Evolutionary conservation across 2,888 invertebrate species (phyloP), one percentile per base, ranked within the genome.

Genomic region (Gortyna flavago): DNA sequence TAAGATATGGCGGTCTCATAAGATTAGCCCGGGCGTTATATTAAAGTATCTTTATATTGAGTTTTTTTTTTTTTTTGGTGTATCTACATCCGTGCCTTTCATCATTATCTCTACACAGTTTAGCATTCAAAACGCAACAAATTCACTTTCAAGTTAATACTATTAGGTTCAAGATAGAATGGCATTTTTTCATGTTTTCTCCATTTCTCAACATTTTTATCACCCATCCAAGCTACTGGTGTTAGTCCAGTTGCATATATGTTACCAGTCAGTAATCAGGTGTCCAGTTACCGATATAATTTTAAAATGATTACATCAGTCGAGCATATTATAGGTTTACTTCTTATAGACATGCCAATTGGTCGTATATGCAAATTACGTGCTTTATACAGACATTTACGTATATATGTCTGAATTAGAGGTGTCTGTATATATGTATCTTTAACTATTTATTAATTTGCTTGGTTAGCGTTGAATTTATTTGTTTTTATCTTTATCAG

Each of bases 281-380:
- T 84, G 85, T 82, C 84, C 72, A 83, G 72, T 83, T 85, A 83
- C 83, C 66, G 54, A 84, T 85, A 72, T 76, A 78, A 85, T 78
- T 80, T 85, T 85, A 85, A 76, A 73, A 83, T 78, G 75, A 83
- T 85, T 83, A 75, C 83, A 75, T 73, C 66, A 75, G 35, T 69
- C 38, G 61, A 74, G n/a, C 57, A 65, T 41, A 66, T 54, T 41
- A 66, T 54, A 66, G n/a, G n/a, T 71, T 80, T 78, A 73, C 64
- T 73, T 62, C 72, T 61, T 61, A 79, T 64, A 79, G 80, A 61
- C 84, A 84, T 79, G 87, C 80, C 54, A 84, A 16, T 59, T 44
- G 72, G 11, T 72, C 66, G 64, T 84, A 67, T 73, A 67, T 61
- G 87, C 64, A 86, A 84, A 84, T 86, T 62, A 67, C 38, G n/a